Evolutionary conservation across 2,113 vertebrate genomes (phyloP).

Genomic region (Callocephalon fimbriatum): DNA sequence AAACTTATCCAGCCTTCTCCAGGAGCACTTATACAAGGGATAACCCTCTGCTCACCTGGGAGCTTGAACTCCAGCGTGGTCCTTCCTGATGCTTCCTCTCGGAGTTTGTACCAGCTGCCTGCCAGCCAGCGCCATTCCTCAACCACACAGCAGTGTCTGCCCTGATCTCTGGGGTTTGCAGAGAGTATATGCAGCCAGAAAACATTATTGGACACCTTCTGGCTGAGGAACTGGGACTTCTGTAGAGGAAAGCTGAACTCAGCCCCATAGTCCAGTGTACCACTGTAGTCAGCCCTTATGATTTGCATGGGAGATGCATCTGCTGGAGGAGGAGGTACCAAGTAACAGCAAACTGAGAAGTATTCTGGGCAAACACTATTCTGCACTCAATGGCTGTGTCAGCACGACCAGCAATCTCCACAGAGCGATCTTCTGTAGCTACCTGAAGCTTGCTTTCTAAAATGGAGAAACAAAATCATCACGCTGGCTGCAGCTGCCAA

Average conservation of each 20-base stretch:
- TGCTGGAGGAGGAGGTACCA: slow-evolving; percentile 54
- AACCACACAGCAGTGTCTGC: slow-evolving; percentile 81
- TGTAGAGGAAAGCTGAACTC: slow-evolving; percentile 24
- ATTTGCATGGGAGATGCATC: slow-evolving; percentile 27
- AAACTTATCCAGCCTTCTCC: neutral
- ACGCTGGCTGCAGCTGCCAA: neutral
- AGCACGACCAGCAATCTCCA: neutral
- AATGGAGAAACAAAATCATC: neutral
- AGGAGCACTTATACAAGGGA: neutral
- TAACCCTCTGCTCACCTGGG: slow-evolving; percentile 57
- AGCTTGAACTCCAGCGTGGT: slow-evolving; percentile 54
- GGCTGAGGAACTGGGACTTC: slow-evolving; percentile 62
- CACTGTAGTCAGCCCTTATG: slow-evolving; percentile 19
- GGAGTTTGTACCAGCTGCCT: slow-evolving; percentile 49
- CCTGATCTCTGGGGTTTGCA: slow-evolving; percentile 28
- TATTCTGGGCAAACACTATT: neutral
- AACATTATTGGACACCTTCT: slow-evolving; percentile 36
- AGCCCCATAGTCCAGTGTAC: slow-evolving; percentile 35
- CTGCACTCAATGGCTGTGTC: slow-evolving; percentile 49
- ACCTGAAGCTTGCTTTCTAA: slow-evolving; percentile 70
- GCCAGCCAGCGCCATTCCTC: slow-evolving; percentile 81
- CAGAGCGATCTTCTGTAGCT: neutral
- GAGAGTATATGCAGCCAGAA: slow-evolving; percentile 78
- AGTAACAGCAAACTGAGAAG: slow-evolving; percentile 21
- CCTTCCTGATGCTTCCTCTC: slow-evolving; percentile 40